These are phyloP conservation scores for Dipodomys merriami DNA, from an alignment of 2,113 vertebrate species.

Conservation along the genomic window DNA sequence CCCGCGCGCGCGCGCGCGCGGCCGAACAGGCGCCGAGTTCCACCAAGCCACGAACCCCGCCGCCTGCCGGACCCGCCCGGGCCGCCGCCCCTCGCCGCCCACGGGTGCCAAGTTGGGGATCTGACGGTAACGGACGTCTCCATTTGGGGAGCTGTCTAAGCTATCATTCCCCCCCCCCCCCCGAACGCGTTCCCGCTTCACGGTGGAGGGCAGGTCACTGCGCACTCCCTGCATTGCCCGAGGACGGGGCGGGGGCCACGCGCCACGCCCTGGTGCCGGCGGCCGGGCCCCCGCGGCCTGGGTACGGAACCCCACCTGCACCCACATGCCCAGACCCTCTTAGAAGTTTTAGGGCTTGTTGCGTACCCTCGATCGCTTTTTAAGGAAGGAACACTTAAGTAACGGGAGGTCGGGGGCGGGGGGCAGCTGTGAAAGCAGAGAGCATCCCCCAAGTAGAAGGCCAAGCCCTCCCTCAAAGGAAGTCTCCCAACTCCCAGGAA, in stretches of 20 bases:
- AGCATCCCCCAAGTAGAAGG: constrained; percentile 25
- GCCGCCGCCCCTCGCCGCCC: constrained; percentile 39
- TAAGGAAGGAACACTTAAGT: constrained; percentile 66
- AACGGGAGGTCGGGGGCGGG: constrained; percentile 67
- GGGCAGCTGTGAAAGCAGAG: constrained; percentile 62
- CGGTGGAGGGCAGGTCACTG: constrained; percentile 66
- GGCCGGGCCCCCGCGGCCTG: too few relatives aligned
- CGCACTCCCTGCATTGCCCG: too few relatives aligned
- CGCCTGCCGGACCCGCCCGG: neutral
- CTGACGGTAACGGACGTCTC: constrained; percentile 80
- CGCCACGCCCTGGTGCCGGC: too few relatives aligned
- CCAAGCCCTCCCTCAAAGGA: too few relatives aligned
- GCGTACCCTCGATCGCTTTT: constrained; percentile 79
- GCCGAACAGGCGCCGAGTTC: too few relatives aligned
- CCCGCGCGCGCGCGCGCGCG: too few relatives aligned
- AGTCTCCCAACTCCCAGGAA: neutral
- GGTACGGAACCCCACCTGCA: constrained; percentile 42
- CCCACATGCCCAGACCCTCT: constrained; percentile 80
- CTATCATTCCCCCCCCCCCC: too few relatives aligned
- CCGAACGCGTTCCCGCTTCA: too few relatives aligned
- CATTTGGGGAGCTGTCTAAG: constrained; percentile 53
- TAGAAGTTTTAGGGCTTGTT: constrained; percentile 80
- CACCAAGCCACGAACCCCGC: too few relatives aligned
- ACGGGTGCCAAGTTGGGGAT: constrained; percentile 78
- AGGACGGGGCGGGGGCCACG: too few relatives aligned